A percentile compares a stretch with the other conserved stretches of the same genome.
phyloP scores from a whole-genome alignment of 1,140 invertebrate species.

The Macrostomum lignano region DNA sequence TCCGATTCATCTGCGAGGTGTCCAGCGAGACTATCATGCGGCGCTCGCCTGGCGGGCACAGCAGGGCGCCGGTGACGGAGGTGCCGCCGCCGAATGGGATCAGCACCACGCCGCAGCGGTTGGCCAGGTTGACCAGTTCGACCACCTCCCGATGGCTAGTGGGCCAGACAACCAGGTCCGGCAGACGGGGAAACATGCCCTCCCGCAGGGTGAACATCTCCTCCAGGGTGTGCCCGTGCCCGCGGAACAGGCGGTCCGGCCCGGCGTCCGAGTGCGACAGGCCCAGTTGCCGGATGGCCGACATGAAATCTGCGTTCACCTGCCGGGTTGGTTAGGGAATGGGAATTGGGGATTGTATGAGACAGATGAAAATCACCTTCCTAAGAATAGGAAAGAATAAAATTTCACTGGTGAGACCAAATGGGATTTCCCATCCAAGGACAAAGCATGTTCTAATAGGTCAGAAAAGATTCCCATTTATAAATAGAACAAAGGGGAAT shows the following conservation, averaged over 20 bases:
- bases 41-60: constrained; percentile 48
- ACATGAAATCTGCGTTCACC: too few relatives aligned
- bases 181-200: constrained; percentile 48
- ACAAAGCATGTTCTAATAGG: too few relatives aligned
- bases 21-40: constrained; percentile 64
- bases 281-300: too few relatives aligned
- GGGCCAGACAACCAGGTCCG: constrained; percentile 75
- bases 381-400: too few relatives aligned
- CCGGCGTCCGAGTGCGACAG: constrained; percentile 46
- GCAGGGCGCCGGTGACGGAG: constrained; percentile 60
- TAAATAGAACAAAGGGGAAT: too few relatives aligned
- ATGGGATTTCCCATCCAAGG: too few relatives aligned
- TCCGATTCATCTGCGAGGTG: constrained; percentile 61
- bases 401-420: too few relatives aligned
- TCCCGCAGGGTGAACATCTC: constrained; percentile 50
- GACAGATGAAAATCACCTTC: too few relatives aligned
- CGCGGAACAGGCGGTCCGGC: constrained; percentile 52
- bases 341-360: too few relatives aligned
- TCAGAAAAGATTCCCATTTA: too few relatives aligned
- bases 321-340: too few relatives aligned
- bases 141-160: constrained; percentile 46
- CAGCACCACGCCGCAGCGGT: constrained; percentile 44
- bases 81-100: constrained; percentile 89
- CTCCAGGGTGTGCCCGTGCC: constrained; percentile 63
- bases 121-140: constrained; percentile 46